Evolutionary conservation across 2,113 vertebrate species (phyloP).

Genomic region (Hydropotes inermis): DNA sequence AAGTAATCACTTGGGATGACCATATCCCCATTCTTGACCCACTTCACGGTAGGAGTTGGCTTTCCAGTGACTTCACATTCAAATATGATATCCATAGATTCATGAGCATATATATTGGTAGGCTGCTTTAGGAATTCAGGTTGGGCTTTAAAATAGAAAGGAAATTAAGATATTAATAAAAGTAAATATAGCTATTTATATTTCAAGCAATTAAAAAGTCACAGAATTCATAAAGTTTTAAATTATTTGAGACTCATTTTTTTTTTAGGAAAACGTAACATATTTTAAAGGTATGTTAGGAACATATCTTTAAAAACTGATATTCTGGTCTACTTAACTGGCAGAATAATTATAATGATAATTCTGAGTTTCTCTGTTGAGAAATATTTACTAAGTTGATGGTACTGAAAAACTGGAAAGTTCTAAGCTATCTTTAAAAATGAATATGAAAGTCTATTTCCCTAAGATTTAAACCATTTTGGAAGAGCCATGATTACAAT

Average conservation of each 20-base stretch:
- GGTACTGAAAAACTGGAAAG: background rate
- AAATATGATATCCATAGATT: constrained; percentile 97
- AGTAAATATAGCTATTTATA: constrained; percentile 29
- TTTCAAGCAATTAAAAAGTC: background rate
- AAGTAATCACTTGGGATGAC: constrained; percentile 99
- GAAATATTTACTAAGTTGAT: constrained; percentile 13
- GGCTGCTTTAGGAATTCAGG: constrained; percentile 91
- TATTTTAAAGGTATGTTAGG: background rate
- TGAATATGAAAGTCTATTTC: background rate
- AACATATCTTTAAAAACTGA: background rate
- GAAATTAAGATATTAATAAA: constrained; percentile 25
- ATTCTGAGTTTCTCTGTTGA: constrained; percentile 35
- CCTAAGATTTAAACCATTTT: constrained; percentile 14
- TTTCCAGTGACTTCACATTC: constrained; percentile 94
- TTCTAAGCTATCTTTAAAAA: background rate
- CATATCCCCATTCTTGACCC: constrained; percentile 97
- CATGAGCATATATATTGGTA: constrained; percentile 90
- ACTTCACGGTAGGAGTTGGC: constrained; percentile 93
- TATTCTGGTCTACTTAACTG: background rate
- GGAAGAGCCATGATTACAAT: constrained; percentile 3
- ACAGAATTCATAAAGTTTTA: background rate
- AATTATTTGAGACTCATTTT: background rate
- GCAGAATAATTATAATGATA: background rate
- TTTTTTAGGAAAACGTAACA: background rate
- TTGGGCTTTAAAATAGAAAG: constrained; percentile 81